Conservation (phyloP, 2,888 invertebrate genomes). For the Pteria penguin region DNA sequence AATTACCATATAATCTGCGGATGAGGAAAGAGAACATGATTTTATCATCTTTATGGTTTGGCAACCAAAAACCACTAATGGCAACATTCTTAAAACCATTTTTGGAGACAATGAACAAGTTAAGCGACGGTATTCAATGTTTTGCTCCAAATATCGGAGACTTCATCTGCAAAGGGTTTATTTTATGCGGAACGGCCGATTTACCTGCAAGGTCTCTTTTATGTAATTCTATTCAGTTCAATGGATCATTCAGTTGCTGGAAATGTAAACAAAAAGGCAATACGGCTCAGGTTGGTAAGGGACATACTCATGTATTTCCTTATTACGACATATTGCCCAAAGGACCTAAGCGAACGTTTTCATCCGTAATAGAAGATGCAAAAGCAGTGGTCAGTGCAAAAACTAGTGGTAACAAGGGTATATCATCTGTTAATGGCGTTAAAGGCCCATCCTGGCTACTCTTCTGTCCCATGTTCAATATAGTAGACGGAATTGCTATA, state of each 20-base stretch:
- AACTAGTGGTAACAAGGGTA: no score
- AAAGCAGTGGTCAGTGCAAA: not conserved
- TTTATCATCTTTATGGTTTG: slow-evolving; percentile 33
- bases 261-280: slow-evolving; percentile 30
- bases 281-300: slow-evolving; percentile 26
- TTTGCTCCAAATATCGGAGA: slow-evolving; percentile 11
- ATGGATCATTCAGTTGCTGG: slow-evolving; percentile 35
- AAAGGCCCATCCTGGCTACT: slow-evolving; percentile 34
- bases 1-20: slow-evolving; percentile 27
- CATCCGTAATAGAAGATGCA: slow-evolving; percentile 2
- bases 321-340: not conserved
- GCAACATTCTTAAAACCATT: slow-evolving; percentile 45
- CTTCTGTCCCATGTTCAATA: slow-evolving; percentile 11
- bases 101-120: slow-evolving; percentile 14
- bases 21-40: slow-evolving; percentile 38
- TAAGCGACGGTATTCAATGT: slow-evolving; percentile 10
- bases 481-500: slow-evolving; percentile 27
- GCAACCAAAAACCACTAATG: slow-evolving; percentile 28
- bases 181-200: slow-evolving; percentile 37
- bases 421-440: slow-evolving; percentile 17
- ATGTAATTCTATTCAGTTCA: slow-evolving; percentile 39
- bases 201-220: slow-evolving; percentile 40
- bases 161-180: slow-evolving; percentile 26
- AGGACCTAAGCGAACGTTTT: slow-evolving; percentile 11
- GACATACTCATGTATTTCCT: slow-evolving; percentile 20